Conservation (phyloP, 2,797 vertebrate species). For the Okamejei kenojei region DNA sequence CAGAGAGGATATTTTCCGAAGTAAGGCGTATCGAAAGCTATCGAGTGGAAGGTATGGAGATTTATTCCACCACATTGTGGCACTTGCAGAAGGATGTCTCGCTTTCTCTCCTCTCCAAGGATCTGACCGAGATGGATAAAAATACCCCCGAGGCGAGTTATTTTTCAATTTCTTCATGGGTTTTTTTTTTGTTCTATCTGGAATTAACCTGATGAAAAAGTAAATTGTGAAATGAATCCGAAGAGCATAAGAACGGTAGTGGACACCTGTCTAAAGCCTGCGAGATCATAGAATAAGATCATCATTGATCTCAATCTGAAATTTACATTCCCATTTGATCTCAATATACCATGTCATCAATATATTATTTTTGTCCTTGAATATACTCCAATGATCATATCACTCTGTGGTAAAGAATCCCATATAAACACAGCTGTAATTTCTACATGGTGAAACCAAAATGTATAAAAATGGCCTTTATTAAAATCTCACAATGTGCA, state of each 20-base stretch:
- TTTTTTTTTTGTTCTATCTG: neutral
- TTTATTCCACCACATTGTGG: slow-evolving; percentile 94
- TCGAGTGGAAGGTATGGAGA: slow-evolving; percentile 93
- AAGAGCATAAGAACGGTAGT: neutral
- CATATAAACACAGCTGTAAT: too few species aligned
- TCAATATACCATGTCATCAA: too few species aligned
- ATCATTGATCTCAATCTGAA: too few species aligned
- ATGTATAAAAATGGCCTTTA: too few species aligned
- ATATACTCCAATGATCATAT: too few species aligned
- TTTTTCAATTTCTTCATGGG: neutral
- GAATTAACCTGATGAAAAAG: neutral
- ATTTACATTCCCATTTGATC: too few species aligned
- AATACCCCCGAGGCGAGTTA: slow-evolving; percentile 83
- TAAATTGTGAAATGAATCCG: neutral
- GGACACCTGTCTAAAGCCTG: neutral
- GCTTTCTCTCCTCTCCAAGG: slow-evolving; percentile 88
- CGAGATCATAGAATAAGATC: too few species aligned
- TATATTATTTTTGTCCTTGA: too few species aligned
- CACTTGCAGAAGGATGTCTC: slow-evolving; percentile 95
- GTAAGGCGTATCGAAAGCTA: slow-evolving; percentile 90
- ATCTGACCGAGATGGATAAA: slow-evolving; percentile 96
- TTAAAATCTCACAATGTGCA: too few species aligned
- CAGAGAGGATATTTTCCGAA: slow-evolving; percentile 89
- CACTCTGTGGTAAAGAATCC: too few species aligned
- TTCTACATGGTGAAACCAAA: too few species aligned